Percentiles rank a stretch among this genome's conserved stretches.
phyloP scores from a whole-genome alignment of 2,888 invertebrate species.

The Crepidodera aurea region DNA sequence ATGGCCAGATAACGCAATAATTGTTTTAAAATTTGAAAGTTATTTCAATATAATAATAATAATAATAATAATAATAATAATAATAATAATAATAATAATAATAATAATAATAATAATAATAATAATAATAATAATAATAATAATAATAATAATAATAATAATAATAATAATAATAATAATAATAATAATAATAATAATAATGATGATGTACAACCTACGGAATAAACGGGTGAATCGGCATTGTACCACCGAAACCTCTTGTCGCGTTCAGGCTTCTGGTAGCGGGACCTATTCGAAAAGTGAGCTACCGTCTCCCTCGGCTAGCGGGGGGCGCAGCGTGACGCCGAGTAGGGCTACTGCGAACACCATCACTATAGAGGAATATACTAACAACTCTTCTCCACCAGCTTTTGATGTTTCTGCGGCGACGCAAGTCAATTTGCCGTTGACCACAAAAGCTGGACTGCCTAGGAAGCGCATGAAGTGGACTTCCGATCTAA shows the following conservation, averaged over 20 bases:
- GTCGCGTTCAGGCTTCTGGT: conserved; percentile 13
- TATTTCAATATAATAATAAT: too few species aligned
- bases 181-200: too few species aligned
- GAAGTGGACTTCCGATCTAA: not conserved
- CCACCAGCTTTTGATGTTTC: conserved; percentile 8
- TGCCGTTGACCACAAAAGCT: conserved; percentile 1
- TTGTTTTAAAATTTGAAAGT: too few species aligned
- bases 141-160: too few species aligned
- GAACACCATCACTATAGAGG: not conserved
- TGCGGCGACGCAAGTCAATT: conserved; percentile 7
- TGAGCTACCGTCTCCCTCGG: conserved; percentile 10
- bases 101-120: too few species aligned
- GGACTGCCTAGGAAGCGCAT: conserved; percentile 1
- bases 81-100: too few species aligned
- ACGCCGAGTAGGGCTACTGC: conserved; percentile 12
- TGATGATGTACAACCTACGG: not conserved
- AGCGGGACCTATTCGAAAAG: not conserved
- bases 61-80: too few species aligned
- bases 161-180: too few species aligned
- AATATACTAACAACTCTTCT: not conserved
- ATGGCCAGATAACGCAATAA: too few species aligned
- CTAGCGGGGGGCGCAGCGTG: not conserved
- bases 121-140: too few species aligned
- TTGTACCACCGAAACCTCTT: conserved; percentile 16
- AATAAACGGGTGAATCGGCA: conserved; percentile 17